These are phyloP conservation scores for Cottus gobio DNA, from an alignment of 2,113 vertebrate species.

Conservation along the genomic window DNA sequence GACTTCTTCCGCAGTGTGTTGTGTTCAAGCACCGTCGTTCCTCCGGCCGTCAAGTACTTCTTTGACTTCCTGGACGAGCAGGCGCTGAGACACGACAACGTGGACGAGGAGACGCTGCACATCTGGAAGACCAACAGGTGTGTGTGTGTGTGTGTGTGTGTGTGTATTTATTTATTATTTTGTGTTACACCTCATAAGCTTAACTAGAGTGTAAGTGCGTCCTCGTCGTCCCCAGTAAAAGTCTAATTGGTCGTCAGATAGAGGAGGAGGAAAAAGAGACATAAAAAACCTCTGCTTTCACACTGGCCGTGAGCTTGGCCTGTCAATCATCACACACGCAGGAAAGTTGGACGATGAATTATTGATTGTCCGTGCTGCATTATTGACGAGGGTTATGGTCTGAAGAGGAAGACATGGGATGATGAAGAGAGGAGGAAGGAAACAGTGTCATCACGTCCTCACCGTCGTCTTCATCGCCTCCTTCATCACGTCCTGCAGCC, in stretches of 20 bases:
- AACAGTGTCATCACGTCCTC: constrained; percentile 26
- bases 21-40: constrained; percentile 87
- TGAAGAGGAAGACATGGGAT: constrained; percentile 43
- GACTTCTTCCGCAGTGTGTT: constrained; percentile 95
- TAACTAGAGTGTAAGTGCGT: constrained; percentile 18
- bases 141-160: too few species aligned
- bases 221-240: constrained; percentile 30
- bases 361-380: constrained; percentile 54
- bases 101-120: constrained; percentile 96
- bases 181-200: constrained; percentile 27
- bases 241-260: constrained; percentile 38
- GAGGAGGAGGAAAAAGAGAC: constrained; percentile 11
- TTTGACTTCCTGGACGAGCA: constrained; percentile 98
- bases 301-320: constrained; percentile 43
- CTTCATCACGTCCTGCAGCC: too few species aligned
- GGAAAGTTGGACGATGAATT: constrained; percentile 54
- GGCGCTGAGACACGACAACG: constrained; percentile 92
- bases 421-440: constrained; percentile 23
- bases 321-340: constrained; percentile 57
- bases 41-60: constrained; percentile 97
- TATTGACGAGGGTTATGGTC: constrained; percentile 58
- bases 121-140: constrained; percentile 99
- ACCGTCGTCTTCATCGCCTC: too few species aligned
- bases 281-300: constrained; percentile 10
- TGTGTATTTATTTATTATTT: not conserved